Base-by-base conservation (phyloP, 2,888 invertebrate species). In the Protophormia terraenovae region DNA sequence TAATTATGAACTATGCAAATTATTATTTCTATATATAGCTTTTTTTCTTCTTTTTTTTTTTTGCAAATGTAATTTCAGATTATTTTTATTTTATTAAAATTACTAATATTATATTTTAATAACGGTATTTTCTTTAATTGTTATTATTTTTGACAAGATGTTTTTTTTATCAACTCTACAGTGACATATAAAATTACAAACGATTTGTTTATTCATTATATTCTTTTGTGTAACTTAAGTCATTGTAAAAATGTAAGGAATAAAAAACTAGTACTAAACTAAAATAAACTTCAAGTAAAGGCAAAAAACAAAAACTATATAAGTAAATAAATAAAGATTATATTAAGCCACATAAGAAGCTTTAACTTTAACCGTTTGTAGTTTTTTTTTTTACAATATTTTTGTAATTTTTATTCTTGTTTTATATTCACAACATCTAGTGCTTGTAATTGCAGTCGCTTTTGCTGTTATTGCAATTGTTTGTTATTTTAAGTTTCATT, bases 311-410 rank as follows among this genome's bases (percentile, higher is more conserved):
- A 64, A 12, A 38, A 38, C 12, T 27, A 38, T 19, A 66, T 29
- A 16, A 1, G 27, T 4, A 19, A 10, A 41, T 6, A 6, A 47
- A 55, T 27, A 77, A 53, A 83, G 76, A 83, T 77, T 77, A 76
- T 45, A 71, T 82, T 82, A 76, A 76, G 76, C 76, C 82, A 71
- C 76, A 77, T 83, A 83, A 83, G 76, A 71, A 77, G 82, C 76
- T 83, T 83, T 83, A 77, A 83, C 69, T 83, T 38, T n/a, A n/a
- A 64, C 62, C 82, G 76, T 82, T 76, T 71, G 76, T 83, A 77
- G 60, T 71, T 76, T 71, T 22, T 67, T 24, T 75, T 58, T 55
- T 19, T 76, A 41, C 50, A 45, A 64, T 79, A 53, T 53, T 64
- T 72, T 58, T 66, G 16, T 14, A 22, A 53, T n/a, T 38, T 71